Conservation (phyloP, 2,888 invertebrate species). For the Pheosia gnoma region DNA sequence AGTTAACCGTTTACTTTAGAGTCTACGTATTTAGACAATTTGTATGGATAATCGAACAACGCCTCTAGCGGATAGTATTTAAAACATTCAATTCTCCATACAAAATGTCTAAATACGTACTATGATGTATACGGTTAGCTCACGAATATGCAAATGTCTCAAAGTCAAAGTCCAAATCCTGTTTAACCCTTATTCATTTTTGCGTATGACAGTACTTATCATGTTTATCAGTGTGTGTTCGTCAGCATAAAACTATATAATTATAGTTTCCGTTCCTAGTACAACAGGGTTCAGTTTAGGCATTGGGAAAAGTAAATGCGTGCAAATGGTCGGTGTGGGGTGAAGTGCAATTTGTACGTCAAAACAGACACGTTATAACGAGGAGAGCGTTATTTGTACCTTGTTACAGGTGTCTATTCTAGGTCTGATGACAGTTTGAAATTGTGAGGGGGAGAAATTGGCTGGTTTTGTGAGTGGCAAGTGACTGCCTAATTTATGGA, state of each 20-base stretch:
- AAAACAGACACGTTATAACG: conserved; percentile 24
- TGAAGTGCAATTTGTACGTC: conserved; percentile 27
- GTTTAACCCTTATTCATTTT: neutral
- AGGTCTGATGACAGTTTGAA: conserved; percentile 22
- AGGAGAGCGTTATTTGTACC: conserved; percentile 16
- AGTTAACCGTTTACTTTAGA: too few species aligned
- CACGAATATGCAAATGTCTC: too few species aligned
- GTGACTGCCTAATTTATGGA: conserved; percentile 4
- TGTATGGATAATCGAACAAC: too few species aligned
- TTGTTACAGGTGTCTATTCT: conserved; percentile 33
- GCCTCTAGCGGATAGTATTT: too few species aligned
- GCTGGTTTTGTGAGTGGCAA: conserved; percentile 34
- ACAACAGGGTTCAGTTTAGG: conserved; percentile 35
- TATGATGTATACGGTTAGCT: too few species aligned
- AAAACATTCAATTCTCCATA: too few species aligned
- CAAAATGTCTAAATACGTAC: too few species aligned
- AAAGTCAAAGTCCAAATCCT: neutral
- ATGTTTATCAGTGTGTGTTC: conserved; percentile 27
- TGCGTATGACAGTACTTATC: conserved; percentile 22
- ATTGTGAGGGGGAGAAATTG: conserved; percentile 16
- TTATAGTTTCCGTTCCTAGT: conserved; percentile 35
- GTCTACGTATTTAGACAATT: too few species aligned
- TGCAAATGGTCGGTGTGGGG: conserved; percentile 31
- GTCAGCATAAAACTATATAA: conserved; percentile 33
- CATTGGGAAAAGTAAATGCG: conserved; percentile 27